phyloP scores from a whole-genome alignment of 2,888 invertebrate species.

The Pseudoips prasinana region DNA sequence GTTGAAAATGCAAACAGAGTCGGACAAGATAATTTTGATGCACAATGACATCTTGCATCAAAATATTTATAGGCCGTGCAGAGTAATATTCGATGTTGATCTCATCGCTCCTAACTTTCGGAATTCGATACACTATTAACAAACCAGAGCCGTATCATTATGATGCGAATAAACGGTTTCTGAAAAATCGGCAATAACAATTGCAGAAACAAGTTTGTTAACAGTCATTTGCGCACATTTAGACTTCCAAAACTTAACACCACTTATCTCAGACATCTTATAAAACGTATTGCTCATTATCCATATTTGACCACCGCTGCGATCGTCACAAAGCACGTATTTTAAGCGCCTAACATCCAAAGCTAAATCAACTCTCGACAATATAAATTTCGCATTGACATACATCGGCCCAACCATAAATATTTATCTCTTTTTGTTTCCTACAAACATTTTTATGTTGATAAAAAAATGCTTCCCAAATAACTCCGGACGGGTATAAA shows the following conservation, averaged over 20 bases:
- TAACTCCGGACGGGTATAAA: conserved; percentile 74
- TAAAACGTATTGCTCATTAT: conserved; percentile 46
- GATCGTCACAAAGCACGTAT: conserved; percentile 63
- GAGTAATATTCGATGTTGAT: no score
- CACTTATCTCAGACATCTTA: conserved; percentile 41
- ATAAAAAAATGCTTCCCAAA: conserved; percentile 78
- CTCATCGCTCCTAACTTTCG: no score
- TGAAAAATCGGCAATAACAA: conserved; percentile 25
- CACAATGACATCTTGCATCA: no score
- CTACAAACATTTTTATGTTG: conserved; percentile 76
- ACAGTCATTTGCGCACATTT: conserved; percentile 30
- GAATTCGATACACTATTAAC: no score
- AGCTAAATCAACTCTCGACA: conserved; percentile 66
- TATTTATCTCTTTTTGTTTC: conserved; percentile 71
- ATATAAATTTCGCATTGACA: conserved; percentile 78
- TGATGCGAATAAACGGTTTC: conserved; percentile 35
- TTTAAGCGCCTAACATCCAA: conserved; percentile 56
- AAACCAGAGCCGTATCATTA: conserved; percentile 31
- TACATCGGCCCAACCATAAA: conserved; percentile 74
- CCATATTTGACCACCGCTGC: conserved; percentile 43
- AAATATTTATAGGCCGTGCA: no score
- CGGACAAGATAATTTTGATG: no score
- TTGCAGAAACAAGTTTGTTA: conserved; percentile 31
- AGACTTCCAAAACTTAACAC: conserved; percentile 20
- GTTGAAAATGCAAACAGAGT: no score